A percentile compares a stretch with the other conserved stretches of the same genome.
These are phyloP conservation scores for Hybos culiciformis DNA, from an alignment of 2,888 invertebrate species.

Conservation along the genomic window DNA sequence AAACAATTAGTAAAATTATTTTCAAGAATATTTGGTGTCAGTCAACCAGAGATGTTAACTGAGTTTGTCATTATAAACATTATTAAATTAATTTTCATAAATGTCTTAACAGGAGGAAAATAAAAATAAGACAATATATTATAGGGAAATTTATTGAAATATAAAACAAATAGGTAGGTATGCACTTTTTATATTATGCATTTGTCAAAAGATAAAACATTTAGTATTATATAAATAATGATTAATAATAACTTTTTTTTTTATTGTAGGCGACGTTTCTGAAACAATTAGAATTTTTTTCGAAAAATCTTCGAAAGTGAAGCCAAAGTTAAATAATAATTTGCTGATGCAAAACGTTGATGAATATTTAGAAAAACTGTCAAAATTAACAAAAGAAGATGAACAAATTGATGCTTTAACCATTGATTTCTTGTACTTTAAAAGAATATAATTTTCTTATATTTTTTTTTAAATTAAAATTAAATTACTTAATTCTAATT, in stretches of 20 bases:
- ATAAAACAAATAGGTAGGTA: too few relatives aligned
- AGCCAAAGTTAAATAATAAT: conserved; percentile 51
- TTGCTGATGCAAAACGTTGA: conserved; percentile 67
- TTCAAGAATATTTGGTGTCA: conserved; percentile 58
- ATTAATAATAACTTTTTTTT: too few relatives aligned
- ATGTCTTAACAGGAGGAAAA: too few relatives aligned
- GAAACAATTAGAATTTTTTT: conserved; percentile 72
- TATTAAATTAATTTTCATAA: too few relatives aligned
- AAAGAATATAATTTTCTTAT: too few relatives aligned
- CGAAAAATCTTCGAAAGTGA: conserved; percentile 44
- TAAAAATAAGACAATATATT: not conserved
- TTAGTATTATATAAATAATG: too few relatives aligned
- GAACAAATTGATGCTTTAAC: conserved; percentile 64
- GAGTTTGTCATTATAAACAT: too few relatives aligned
- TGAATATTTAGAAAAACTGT: conserved; percentile 55
- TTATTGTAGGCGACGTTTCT: conserved; percentile 60
- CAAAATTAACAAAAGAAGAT: conserved; percentile 69
- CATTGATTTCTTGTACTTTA: too few relatives aligned
- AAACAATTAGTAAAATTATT: conserved; percentile 84
- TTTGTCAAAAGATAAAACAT: too few relatives aligned
- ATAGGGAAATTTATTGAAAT: not conserved
- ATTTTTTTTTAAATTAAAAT: too few relatives aligned
- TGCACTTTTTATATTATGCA: too few relatives aligned
- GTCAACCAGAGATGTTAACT: conserved; percentile 68
- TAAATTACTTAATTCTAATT: too few relatives aligned